A percentile compares a stretch with the other conserved stretches of the same genome.
Evolutionary conservation across 1,140 invertebrate genomes (phyloP).

Genomic region (Notospermus geniculatus): DNA sequence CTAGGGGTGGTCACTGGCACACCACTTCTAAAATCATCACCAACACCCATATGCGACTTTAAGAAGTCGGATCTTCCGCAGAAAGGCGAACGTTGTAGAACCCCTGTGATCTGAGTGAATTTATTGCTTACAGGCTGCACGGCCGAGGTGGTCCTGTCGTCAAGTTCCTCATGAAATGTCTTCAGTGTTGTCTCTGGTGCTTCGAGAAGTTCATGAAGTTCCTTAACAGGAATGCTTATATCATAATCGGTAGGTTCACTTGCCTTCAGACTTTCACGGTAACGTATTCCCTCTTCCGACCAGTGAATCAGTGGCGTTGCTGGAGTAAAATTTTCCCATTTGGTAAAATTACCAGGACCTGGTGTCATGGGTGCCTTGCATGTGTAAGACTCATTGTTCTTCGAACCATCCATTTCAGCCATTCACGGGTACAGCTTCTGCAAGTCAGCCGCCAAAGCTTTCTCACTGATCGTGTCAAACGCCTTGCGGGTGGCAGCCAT

Average conservation of each 20-base stretch:
- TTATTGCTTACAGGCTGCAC: slow-evolving; percentile 57
- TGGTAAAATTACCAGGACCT: too few relatives aligned
- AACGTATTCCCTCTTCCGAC: too few relatives aligned
- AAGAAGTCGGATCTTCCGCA: neutral
- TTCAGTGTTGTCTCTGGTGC: slow-evolving; percentile 83
- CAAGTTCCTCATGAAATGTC: slow-evolving; percentile 74
- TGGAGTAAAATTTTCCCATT: too few relatives aligned
- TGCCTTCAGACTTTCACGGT: too few relatives aligned
- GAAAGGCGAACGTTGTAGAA: too few relatives aligned
- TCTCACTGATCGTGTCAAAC: slow-evolving; percentile 60
- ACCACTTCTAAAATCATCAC: neutral
- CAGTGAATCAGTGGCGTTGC: too few relatives aligned
- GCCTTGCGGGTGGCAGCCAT: slow-evolving; percentile 84
- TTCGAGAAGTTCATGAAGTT: slow-evolving; percentile 86
- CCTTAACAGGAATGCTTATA: slow-evolving; percentile 89
- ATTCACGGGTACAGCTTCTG: slow-evolving; percentile 73
- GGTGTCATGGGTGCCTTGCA: too few relatives aligned
- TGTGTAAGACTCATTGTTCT: neutral
- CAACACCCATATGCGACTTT: neutral
- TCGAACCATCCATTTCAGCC: slow-evolving; percentile 55
- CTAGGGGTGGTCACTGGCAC: neutral
- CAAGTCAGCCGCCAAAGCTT: slow-evolving; percentile 61
- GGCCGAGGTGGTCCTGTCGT: slow-evolving; percentile 52
- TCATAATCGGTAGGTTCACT: slow-evolving; percentile 79
- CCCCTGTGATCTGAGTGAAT: neutral